Percentiles rank a stretch among this genome's conserved stretches.
Conservation (phyloP, 1,140 invertebrate genomes). For the Mesaphorura yosii region DNA sequence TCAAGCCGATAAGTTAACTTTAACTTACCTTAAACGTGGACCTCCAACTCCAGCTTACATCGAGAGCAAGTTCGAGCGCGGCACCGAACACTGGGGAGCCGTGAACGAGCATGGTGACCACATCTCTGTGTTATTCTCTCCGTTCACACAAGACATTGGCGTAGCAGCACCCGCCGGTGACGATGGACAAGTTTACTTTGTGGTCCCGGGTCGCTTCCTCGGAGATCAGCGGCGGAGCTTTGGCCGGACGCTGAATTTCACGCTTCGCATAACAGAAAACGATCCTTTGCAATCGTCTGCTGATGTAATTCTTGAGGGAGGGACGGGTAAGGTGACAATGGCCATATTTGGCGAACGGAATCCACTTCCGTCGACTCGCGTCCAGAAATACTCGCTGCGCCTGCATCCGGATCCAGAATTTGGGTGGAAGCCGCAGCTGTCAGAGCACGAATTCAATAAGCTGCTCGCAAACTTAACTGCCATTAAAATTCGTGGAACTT, state of each 20-base stretch:
- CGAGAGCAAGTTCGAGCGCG: conserved; percentile 68
- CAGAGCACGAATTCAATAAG: conserved; percentile 74
- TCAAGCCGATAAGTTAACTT: neutral
- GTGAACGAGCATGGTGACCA: conserved; percentile 46
- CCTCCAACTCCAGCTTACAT: conserved; percentile 32
- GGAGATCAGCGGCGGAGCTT: conserved; percentile 89
- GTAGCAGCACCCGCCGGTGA: conserved; percentile 58
- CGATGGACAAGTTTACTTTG: conserved; percentile 60
- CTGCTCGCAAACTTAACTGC: conserved; percentile 84
- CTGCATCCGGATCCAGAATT: conserved; percentile 83
- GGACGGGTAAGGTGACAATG: conserved; percentile 62
- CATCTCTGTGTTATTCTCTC: conserved; percentile 61
- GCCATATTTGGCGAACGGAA: conserved; percentile 89
- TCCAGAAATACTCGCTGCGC: conserved; percentile 63
- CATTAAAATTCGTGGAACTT: conserved; percentile 87
- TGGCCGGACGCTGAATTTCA: conserved; percentile 85
- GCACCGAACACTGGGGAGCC: conserved; percentile 73
- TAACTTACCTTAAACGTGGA: neutral
- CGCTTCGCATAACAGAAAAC: conserved; percentile 66
- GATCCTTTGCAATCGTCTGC: conserved; percentile 55
- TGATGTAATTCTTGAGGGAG: conserved; percentile 82
- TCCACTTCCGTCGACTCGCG: conserved; percentile 55
- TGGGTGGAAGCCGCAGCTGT: conserved; percentile 79
- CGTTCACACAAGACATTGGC: conserved; percentile 65
- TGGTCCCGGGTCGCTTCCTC: conserved; percentile 73